Percentiles rank a stretch among this genome's conserved stretches.
Conservation (phyloP, 2,113 vertebrate genomes). For the Tringa solitaria region DNA sequence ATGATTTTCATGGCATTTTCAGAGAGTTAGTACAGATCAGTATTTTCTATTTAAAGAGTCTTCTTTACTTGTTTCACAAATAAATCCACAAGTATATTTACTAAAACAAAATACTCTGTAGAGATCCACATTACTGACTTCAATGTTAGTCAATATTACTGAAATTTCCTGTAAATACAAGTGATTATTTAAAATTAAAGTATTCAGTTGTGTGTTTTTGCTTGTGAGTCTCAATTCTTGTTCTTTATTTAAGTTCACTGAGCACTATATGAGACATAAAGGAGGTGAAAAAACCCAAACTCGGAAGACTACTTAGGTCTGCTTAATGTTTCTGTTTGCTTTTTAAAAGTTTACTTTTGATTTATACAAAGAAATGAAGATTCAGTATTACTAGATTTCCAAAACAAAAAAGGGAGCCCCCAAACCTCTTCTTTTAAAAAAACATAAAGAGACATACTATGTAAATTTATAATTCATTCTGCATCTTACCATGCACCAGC, state of each 20-base stretch:
- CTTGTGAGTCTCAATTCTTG: not conserved
- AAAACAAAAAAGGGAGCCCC: not conserved
- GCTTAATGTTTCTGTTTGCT: not conserved
- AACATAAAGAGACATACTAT: not conserved
- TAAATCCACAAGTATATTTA: not conserved
- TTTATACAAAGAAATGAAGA: not conserved
- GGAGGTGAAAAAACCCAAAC: not conserved
- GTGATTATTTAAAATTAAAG: not conserved
- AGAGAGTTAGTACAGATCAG: not conserved
- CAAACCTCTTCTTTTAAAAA: not conserved
- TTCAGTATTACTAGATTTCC: not conserved
- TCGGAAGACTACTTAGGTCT: not conserved
- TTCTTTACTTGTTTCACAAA: not conserved
- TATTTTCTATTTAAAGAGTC: not conserved
- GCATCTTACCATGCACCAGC: not conserved
- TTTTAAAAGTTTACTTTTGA: not conserved
- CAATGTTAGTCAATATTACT: not conserved
- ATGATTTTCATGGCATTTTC: not conserved
- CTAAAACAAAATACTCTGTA: not conserved
- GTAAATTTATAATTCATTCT: not conserved
- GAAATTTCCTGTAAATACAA: not conserved
- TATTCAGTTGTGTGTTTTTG: not conserved
- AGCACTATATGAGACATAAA: not conserved
- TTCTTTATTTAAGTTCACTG: not conserved
- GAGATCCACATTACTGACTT: not conserved